Evolutionary conservation across 2,113 vertebrate genomes (phyloP).

Genomic region (Leucosticte australis): DNA sequence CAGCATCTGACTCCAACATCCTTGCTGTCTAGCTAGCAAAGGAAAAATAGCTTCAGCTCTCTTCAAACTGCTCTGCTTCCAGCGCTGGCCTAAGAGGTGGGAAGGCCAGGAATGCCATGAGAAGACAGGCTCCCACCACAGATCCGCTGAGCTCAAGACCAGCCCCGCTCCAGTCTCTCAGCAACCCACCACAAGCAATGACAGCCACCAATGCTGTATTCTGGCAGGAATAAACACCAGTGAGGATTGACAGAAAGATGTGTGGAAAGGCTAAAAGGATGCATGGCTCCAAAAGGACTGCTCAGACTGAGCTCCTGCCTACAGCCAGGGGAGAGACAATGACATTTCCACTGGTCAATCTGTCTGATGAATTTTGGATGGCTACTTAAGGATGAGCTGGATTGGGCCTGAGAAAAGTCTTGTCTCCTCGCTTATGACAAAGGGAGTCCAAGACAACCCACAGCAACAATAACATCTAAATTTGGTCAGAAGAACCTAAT

Average conservation of each 20-base stretch:
- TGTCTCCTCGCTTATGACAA: neutral
- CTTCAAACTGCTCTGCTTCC: neutral
- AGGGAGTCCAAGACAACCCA: neutral
- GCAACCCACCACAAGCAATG: neutral
- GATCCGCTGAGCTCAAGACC: neutral
- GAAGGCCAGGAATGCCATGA: neutral
- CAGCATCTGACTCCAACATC: neutral
- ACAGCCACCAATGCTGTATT: neutral
- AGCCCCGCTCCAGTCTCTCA: neutral
- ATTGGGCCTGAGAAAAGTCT: neutral
- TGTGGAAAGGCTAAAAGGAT: neutral
- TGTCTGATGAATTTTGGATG: neutral
- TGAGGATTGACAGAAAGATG: neutral
- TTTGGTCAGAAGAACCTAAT: neutral
- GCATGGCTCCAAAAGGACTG: neutral
- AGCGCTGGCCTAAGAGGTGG: accelerated
- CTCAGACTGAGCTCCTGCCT: neutral
- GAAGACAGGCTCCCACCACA: neutral
- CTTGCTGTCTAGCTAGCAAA: neutral
- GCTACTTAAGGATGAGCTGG: neutral
- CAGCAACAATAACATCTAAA: neutral
- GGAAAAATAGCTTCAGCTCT: neutral
- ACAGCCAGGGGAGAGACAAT: neutral
- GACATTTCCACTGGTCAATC: neutral
- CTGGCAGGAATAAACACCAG: neutral